Percentiles rank a stretch among this genome's conserved stretches.
Evolutionary conservation across 2,113 vertebrate species (phyloP).

Genomic region (Heliornis fulica): DNA sequence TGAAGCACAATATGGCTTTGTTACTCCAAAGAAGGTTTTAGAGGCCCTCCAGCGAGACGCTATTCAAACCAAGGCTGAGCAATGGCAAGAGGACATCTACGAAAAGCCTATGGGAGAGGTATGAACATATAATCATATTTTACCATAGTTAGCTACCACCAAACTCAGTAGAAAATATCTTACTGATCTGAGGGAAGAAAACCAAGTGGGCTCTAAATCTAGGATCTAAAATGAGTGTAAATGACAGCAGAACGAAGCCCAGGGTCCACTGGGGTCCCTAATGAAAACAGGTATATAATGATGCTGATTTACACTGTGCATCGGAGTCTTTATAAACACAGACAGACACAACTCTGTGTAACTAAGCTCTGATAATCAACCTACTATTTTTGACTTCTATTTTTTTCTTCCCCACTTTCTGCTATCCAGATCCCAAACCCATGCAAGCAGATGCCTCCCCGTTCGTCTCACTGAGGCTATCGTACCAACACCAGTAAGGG

Average conservation of each 20-base stretch:
- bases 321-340: neutral
- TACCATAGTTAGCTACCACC: neutral
- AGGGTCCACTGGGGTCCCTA: neutral
- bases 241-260: neutral
- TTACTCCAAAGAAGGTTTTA: slow-evolving; percentile 89
- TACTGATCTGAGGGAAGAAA: neutral
- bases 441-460: neutral
- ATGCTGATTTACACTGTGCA: neutral
- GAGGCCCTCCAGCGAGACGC: slow-evolving; percentile 93
- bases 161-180: neutral
- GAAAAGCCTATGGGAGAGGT: slow-evolving; percentile 96
- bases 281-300: neutral
- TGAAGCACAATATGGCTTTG: slow-evolving; percentile 94
- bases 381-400: neutral
- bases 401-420: neutral
- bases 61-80: slow-evolving; percentile 82
- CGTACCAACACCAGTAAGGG: neutral
- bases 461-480: neutral
- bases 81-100: slow-evolving; percentile 90
- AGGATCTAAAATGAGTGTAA: neutral
- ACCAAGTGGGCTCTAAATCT: neutral
- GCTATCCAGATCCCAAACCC: neutral
- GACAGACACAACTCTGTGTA: neutral
- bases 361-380: neutral
- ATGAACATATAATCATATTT: slow-evolving; percentile 2